Conservation (phyloP, 2,888 invertebrate genomes). For the Lycocerus yunnanus region DNA sequence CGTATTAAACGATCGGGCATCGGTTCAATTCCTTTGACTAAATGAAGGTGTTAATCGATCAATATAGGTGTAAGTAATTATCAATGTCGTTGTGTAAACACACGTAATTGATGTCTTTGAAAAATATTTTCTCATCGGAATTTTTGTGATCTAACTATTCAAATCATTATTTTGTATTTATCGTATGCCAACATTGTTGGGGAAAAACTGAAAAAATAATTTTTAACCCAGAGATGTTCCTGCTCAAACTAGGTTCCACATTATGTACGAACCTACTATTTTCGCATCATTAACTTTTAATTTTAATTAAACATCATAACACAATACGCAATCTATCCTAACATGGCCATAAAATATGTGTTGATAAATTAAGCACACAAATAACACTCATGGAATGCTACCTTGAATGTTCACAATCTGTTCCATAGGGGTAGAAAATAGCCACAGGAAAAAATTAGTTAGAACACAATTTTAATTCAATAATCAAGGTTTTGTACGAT, state of each 20-base stretch:
- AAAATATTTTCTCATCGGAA: slow-evolving; percentile 40
- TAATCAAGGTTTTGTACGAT: no score
- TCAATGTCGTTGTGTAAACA: slow-evolving; percentile 32
- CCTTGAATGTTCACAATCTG: no score
- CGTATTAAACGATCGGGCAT: background rate
- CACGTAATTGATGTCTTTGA: background rate
- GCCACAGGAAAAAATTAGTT: no score
- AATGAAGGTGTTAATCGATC: slow-evolving; percentile 43
- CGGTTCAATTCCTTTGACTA: background rate
- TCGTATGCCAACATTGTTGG: background rate
- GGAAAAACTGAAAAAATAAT: background rate
- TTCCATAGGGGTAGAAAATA: no score
- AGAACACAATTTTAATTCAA: no score
- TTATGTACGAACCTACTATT: background rate
- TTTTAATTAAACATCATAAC: no score
- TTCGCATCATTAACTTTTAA: no score
- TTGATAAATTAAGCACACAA: no score
- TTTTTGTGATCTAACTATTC: background rate
- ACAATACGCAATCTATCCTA: no score
- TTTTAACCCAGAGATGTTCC: background rate
- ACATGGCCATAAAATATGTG: no score
- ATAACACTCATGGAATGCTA: no score
- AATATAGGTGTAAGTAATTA: slow-evolving; percentile 40
- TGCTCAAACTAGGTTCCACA: no score
- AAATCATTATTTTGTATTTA: background rate